Evolutionary conservation across 64 coral and sea anemone species (phyloP), one percentile per base, ranked within the genome.

Genomic region (Pocillopora damicornis): DNA sequence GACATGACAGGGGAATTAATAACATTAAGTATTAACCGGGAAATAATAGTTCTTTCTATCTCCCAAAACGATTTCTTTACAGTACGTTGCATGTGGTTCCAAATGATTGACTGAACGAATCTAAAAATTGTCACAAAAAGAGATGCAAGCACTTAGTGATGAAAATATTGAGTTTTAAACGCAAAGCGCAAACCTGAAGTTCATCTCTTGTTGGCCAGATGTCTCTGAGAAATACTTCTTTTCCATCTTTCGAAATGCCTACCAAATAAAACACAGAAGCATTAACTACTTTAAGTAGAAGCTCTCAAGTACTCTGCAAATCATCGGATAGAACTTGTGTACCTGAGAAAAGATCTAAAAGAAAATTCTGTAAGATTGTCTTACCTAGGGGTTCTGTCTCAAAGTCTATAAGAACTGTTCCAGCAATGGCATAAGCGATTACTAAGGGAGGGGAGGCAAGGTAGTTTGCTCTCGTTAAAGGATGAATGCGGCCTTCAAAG

Each of bases 151-250:
- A 86, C 16, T 42, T 30, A 69, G 7, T n/a, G 37, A 37, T 26
- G 7, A 73, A 71, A 72, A 23, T 7, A 57, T 2, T 69, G 13
- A 20, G 13, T 17, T n/a, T 67, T 15, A 20, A 37, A 58, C 35
- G 16, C 14, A 18, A 35, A 60, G 35, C 37, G 67, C 25, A 88
- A 58, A 94, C 96, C 96, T 98, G 96, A 38, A 98, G 89, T 90
- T 98, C 96, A 35, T 98, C 92, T 87, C 96, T 94, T 36, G 87
- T 98, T 83, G 96, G 96, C 96, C 96, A 98, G 58, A 98, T 94
- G 26, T 98, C 96, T 58, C 61, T 92, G 10, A 98, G 75, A 37
- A 98, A 98, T 5, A 98, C 89, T 30, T 94, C 57, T 26, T 92
- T 92, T 78, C 96, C 92, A 81, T 98, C 96, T 63, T 94, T 98